Conservation (phyloP, 2,113 vertebrate species). For the Physeter macrocephalus region DNA sequence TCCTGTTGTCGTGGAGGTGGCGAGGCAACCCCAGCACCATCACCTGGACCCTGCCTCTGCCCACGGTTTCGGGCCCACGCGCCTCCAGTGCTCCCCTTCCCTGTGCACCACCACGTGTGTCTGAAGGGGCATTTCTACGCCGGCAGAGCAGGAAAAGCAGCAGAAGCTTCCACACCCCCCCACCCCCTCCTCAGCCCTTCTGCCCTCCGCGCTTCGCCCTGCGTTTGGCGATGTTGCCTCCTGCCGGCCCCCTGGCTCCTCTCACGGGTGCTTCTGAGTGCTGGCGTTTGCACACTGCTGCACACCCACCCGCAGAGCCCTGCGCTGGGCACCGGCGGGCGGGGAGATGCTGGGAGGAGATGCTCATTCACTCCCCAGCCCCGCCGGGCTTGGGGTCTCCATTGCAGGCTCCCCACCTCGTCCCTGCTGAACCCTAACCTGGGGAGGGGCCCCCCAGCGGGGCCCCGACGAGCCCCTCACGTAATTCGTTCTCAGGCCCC, state of each 20-base stretch:
- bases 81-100: neutral
- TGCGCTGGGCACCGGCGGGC: neutral
- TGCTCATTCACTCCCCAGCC: rapidly evolving
- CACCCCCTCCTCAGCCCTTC: neutral
- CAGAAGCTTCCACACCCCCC: neutral
- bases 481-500: neutral
- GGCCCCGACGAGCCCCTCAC: neutral
- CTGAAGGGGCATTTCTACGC: no score
- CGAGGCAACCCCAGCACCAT: no score
- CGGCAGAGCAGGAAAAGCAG: neutral
- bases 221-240: neutral
- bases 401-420: rapidly evolving
- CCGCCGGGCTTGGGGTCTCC: neutral
- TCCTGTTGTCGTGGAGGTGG: neutral
- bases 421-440: no score
- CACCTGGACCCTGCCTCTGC: no score
- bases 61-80: neutral
- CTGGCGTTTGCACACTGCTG: rapidly evolving
- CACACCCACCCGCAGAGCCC: neutral
- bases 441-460: no score
- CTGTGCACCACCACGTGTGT: no score
- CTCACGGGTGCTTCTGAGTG: neutral
- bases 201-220: neutral
- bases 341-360: neutral
- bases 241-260: neutral